Evolutionary conservation across 2,113 vertebrate genomes (phyloP).

Genomic region (Gallinago media): DNA sequence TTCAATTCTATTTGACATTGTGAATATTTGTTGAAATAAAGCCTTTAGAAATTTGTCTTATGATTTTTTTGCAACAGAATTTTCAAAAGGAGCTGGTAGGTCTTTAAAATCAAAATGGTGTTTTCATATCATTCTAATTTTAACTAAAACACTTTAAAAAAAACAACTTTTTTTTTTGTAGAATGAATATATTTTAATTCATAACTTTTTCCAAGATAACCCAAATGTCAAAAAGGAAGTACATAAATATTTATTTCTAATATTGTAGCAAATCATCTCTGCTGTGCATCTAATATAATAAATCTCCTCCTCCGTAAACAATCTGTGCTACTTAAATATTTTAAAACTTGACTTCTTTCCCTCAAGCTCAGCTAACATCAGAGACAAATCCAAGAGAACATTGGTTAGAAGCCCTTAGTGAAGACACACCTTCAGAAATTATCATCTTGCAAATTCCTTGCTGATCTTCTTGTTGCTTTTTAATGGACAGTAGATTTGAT

Average conservation of each 20-base stretch:
- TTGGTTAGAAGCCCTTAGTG: neutral
- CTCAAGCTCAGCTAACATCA: neutral
- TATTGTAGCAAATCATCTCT: neutral
- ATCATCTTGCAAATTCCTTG: neutral
- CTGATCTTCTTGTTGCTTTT: neutral
- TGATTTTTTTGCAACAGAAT: neutral
- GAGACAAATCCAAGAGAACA: neutral
- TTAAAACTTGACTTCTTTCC: neutral
- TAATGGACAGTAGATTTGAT: neutral
- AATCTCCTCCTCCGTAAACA: neutral
- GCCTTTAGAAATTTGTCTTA: neutral
- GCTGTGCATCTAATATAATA: neutral
- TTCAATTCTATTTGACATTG: neutral
- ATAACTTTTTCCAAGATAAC: neutral
- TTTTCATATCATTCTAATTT: neutral
- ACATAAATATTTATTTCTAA: neutral
- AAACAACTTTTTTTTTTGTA: neutral
- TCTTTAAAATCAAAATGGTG: neutral
- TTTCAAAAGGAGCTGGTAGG: neutral
- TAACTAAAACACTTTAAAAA: neutral
- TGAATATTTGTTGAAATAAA: neutral
- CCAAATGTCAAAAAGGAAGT: neutral
- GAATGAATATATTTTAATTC: neutral
- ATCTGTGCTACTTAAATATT: neutral
- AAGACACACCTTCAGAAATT: neutral